These are phyloP conservation scores for Scotopteryx bipunctaria DNA, from an alignment of 2,888 invertebrate genomes.

Conservation along the genomic window DNA sequence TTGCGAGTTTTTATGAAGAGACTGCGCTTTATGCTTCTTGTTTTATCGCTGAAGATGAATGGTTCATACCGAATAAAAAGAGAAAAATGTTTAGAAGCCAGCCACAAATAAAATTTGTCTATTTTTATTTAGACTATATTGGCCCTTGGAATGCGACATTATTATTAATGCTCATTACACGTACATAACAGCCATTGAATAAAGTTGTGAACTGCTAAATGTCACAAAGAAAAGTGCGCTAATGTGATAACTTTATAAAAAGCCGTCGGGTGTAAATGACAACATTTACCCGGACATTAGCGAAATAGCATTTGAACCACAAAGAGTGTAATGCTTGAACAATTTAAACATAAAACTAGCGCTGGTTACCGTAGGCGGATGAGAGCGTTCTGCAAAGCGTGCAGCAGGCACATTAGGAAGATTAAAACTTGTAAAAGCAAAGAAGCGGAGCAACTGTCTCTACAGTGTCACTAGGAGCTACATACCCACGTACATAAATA, in stretches of 20 bases:
- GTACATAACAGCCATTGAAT: too few species aligned
- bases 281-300: conserved; percentile 26
- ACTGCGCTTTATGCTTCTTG: conserved; percentile 31
- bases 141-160: too few species aligned
- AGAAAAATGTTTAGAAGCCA: not conserved
- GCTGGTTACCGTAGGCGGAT: conserved; percentile 53
- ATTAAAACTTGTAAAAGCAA: conserved; percentile 78
- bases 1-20: conserved; percentile 34
- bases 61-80: conserved; percentile 22
- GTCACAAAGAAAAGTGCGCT: conserved; percentile 13
- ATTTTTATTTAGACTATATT: not conserved
- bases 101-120: not conserved
- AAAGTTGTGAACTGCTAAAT: conserved; percentile 4
- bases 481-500: conserved; percentile 43
- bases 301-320: conserved; percentile 24
- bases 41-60: conserved; percentile 35
- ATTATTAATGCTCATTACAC: too few species aligned
- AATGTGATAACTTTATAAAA: conserved; percentile 16
- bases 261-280: conserved; percentile 21
- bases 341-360: conserved; percentile 42
- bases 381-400: conserved; percentile 65
- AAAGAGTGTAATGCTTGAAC: conserved; percentile 31
- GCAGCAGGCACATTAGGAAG: conserved; percentile 75
- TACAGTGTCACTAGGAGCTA: conserved; percentile 42
- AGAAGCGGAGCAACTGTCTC: conserved; percentile 59